Base-by-base conservation (phyloP, 2,113 vertebrate species). In the Syngnathus floridae region DNA sequence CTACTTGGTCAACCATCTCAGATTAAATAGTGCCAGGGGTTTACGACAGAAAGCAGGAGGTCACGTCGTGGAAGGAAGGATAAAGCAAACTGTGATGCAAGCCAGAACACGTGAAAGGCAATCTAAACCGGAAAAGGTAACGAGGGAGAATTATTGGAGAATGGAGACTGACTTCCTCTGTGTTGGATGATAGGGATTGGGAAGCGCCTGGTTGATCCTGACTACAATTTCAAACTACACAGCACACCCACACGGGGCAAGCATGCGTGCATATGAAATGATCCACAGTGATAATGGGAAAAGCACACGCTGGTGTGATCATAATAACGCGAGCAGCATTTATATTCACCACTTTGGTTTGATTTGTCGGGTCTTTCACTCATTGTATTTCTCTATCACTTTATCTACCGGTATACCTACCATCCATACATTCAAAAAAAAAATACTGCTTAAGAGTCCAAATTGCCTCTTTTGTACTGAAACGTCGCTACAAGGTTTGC, bases 161-260 rank as follows among this genome's bases (percentile, higher is more conserved):
- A 64, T 35, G 37, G 63, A 71, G 22, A 13, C 43, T 1, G 72
- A 80, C 73, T 74, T 57, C 45, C 72, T 46, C 62, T 69, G 70
- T 65, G 37, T 61, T 61, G 62, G 69, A 80, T 84, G 77, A 87
- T 72, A 78, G 66, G 77, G 82, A 78, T 70, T 67, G 67, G 66
- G 64, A n/a, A 37, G 56, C 73, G 71, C 64, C 57, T 62, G 72
- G 72, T 57, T 45, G 17, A 72, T 66, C 65, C 58, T 65, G 63
- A 75, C 64, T 80, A 71, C 75, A 81, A 64, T 69, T 51, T 52
- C 58, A 21, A 66, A 73, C 58, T 67, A 70, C 62, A 62, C 57
- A 71, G 66, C 51, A 64, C 61, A 45, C 59, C 49, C 43, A 11
- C 55, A 64, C 49, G 75, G 45, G 37, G 76, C 69, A 82, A 64